Evolutionary conservation across 2,888 invertebrate genomes (phyloP).

Genomic region (Taphrorychus bicolor): DNA sequence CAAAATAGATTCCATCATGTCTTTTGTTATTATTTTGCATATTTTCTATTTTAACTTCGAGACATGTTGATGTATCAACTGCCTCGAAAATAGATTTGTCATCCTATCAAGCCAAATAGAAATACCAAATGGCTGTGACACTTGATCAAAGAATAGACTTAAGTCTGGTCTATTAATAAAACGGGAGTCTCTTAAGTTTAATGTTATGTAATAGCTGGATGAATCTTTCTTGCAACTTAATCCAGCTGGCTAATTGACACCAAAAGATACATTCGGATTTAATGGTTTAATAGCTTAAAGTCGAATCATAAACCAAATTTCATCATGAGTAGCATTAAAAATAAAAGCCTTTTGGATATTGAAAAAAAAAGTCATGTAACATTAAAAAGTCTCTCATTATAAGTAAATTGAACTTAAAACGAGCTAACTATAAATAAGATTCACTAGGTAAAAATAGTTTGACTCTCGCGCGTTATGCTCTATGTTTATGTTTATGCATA

Average conservation of each 20-base stretch:
- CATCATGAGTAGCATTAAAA: not conserved
- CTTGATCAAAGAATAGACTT: not conserved
- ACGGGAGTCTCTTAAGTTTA: not conserved
- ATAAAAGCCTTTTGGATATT: not conserved
- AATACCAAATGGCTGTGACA: not conserved
- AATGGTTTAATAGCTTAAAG: not conserved
- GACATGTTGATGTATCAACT: conserved; percentile 1
- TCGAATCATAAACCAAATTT: too few species aligned
- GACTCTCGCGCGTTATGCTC: not conserved
- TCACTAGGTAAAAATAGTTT: conserved; percentile 7
- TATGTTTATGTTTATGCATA: conserved; percentile 10
- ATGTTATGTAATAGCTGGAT: too few species aligned
- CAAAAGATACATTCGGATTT: not conserved
- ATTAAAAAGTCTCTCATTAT: not conserved
- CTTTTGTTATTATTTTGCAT: not conserved
- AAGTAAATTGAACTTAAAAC: not conserved
- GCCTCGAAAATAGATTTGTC: not conserved
- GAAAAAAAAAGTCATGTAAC: not conserved
- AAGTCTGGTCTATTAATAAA: not conserved
- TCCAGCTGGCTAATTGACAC: not conserved
- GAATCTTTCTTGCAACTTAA: not conserved
- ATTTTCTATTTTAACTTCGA: not conserved
- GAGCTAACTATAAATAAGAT: not conserved
- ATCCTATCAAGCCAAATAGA: not conserved
- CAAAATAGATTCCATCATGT: not conserved